Conservation (phyloP, 2,888 invertebrate species). For the Ethmia dodecea region DNA sequence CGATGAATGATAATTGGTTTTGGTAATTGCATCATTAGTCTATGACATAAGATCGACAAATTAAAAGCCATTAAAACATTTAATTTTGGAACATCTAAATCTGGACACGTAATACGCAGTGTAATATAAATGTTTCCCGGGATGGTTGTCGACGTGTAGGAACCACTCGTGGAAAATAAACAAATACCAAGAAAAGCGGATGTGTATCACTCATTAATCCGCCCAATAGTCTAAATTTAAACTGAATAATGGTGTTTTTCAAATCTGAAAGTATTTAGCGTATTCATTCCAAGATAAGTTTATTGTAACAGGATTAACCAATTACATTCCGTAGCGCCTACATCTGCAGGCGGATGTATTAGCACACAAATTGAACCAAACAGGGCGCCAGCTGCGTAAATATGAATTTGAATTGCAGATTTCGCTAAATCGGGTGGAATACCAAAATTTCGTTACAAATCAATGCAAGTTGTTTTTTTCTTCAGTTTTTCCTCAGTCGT, state of each 20-base stretch:
- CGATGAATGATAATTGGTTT: no score
- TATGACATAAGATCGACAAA: no score
- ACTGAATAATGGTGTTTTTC: no score
- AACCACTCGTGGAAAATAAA: constrained; percentile 38
- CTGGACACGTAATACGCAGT: neutral
- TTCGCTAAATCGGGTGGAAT: constrained; percentile 9
- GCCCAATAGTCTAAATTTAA: constrained; percentile 7
- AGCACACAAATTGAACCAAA: constrained; percentile 33
- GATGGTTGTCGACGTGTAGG: constrained; percentile 35
- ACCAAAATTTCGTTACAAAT: constrained; percentile 4
- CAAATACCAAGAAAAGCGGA: constrained; percentile 36
- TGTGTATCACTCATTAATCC: no score
- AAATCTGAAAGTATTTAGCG: no score
- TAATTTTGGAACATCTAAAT: no score
- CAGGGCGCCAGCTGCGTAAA: constrained; percentile 26
- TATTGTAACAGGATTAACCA: constrained; percentile 21
- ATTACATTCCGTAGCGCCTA: constrained; percentile 18
- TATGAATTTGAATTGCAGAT: constrained; percentile 24
- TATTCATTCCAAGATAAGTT: constrained; percentile 8
- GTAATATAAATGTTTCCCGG: no score
- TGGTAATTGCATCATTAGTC: no score
- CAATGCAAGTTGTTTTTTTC: neutral
- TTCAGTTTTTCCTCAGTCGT: constrained; percentile 1
- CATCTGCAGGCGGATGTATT: constrained; percentile 26
- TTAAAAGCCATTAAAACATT: no score